Base-by-base conservation (phyloP, 2,113 vertebrate genomes). In the Indicator indicator region DNA sequence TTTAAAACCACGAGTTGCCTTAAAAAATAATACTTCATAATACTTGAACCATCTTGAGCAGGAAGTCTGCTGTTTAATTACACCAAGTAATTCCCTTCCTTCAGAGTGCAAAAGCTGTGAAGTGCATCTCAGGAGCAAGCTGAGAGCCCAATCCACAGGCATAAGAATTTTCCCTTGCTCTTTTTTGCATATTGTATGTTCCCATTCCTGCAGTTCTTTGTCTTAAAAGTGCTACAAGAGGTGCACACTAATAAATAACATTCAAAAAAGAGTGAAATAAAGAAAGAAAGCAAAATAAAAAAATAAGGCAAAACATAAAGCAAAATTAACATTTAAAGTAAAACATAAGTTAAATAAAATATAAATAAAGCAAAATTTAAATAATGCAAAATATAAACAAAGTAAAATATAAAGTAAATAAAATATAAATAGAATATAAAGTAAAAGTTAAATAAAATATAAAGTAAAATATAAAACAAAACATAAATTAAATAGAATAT, bases 11-110 rank as follows among this genome's bases (percentile, higher is more conserved):
- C 33, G n/a, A 59, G 50, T 18, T 76, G 33, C 6, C 67, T 94
- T 69, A 27, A 89, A 94, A 96, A 81, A 86, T 7, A 80, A 79
- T 15, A 81, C 17, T 82, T 74, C 59, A 81, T 72, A 71, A 82
- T 1, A 3, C 62, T 59, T 50, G 67, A 89, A 92, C 21, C 24
- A 70, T 79, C 7, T n/a, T 38, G 28, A 70, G 20, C 78, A 32
- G 60, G 83, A 54, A 59, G 9, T 19, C 12, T 60, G 24, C 19
- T 86, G 38, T 17, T 82, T 82, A 84, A 84, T 87, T 65, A 87
- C 17, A 75, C 26, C 60, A 94, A 3, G 2, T 80, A 73, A 76
- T 63, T 91, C n/a, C 52, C 1, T 67, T 36, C 7, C 55, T 64
- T 91, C 33, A 67, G 36, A 76, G 10, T n/a, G 72, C 40, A 91